Evolutionary conservation across 2,113 vertebrate species (phyloP).

Genomic region (Vulpes lagopus): DNA sequence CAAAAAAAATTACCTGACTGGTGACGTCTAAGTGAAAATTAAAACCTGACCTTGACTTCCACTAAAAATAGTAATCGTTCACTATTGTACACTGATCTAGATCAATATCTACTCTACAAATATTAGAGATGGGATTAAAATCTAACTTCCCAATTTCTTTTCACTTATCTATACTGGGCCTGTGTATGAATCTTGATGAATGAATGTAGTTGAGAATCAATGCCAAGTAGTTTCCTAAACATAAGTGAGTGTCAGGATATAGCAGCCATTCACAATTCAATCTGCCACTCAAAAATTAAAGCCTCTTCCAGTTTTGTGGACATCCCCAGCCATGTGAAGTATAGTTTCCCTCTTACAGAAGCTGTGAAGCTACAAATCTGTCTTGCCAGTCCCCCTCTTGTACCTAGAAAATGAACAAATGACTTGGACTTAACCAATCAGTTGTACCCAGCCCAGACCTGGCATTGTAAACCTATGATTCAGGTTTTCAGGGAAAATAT

Average conservation of each 20-base stretch:
- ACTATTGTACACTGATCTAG: not conserved
- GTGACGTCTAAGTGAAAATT: not conserved
- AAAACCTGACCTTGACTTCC: conserved; percentile 14
- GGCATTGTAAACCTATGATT: not conserved
- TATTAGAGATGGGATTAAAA: not conserved
- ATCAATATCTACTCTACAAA: not conserved
- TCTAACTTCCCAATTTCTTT: not conserved
- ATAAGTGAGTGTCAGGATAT: not conserved
- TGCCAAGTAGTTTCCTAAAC: not conserved
- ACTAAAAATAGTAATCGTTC: not conserved
- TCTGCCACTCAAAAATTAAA: not conserved
- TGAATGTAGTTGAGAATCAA: not conserved
- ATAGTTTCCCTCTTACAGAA: not conserved
- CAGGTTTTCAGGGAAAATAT: not conserved
- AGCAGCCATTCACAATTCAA: not conserved
- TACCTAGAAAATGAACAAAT: not conserved
- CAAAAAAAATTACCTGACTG: not conserved
- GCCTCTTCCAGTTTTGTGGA: not conserved
- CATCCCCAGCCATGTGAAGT: not conserved
- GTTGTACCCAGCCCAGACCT: not conserved
- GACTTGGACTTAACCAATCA: not conserved
- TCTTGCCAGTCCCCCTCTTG: not conserved
- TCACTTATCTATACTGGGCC: not conserved
- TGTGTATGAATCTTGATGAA: not conserved
- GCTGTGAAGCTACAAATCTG: not conserved